Conservation (phyloP, 2,113 vertebrate genomes). For the Holacanthus passer region DNA sequence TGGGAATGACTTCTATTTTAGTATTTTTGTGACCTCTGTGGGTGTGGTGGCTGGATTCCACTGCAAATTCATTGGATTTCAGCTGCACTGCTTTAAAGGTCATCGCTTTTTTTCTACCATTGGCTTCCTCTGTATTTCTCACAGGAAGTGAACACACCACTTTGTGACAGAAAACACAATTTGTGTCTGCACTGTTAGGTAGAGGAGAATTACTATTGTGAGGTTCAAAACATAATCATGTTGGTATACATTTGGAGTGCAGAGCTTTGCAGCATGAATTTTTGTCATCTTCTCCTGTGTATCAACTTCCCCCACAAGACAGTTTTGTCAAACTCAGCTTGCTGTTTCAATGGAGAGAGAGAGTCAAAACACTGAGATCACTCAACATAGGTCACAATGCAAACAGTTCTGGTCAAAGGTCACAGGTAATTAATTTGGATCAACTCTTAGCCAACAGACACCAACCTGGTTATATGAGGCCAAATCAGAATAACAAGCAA, state of each 20-base stretch:
- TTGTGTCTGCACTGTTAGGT: not conserved
- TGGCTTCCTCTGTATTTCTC: constrained; percentile 54
- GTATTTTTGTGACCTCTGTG: constrained; percentile 53
- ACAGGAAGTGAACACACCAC: no score
- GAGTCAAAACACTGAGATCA: not conserved
- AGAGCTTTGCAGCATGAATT: no score
- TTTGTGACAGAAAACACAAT: constrained; percentile 35
- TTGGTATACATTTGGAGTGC: not conserved
- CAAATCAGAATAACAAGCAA: constrained; percentile 54
- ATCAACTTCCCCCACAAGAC: not conserved
- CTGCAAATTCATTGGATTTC: constrained; percentile 45
- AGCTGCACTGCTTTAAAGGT: constrained; percentile 50
- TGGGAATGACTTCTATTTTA: constrained; percentile 45
- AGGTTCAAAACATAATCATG: not conserved
- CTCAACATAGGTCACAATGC: not conserved
- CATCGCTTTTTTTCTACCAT: constrained; percentile 5
- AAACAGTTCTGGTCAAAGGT: constrained; percentile 37
- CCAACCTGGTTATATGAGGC: constrained; percentile 38
- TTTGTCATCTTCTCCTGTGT: not conserved
- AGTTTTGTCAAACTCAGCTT: not conserved
- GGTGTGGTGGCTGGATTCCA: constrained; percentile 67
- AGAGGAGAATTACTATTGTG: no score
- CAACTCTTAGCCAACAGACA: constrained; percentile 8
- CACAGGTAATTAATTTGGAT: not conserved
- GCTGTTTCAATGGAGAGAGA: not conserved